Conservation (phyloP, 2,113 vertebrate species). For the Columba livia region DNA sequence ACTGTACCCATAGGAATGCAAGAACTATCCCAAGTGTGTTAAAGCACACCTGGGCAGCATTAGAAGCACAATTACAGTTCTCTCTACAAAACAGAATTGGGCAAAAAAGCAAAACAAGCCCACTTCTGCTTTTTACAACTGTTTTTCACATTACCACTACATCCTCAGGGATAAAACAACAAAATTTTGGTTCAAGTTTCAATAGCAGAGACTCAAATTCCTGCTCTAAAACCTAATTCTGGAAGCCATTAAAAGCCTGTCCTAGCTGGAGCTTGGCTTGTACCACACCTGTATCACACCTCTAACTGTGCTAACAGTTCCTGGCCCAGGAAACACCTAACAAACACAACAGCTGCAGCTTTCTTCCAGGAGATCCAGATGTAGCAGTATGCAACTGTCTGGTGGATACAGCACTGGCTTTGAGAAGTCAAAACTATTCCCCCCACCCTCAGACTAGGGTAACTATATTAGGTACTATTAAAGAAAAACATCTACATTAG, state of each 20-base stretch:
- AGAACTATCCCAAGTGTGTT: accelerated
- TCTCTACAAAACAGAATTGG: neutral
- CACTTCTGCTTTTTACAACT: neutral
- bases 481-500: neutral
- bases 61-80: neutral
- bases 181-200: neutral
- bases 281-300: accelerated
- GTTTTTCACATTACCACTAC: neutral
- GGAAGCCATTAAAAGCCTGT: neutral
- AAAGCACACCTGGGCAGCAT: accelerated
- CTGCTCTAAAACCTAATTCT: neutral
- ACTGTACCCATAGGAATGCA: neutral
- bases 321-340: neutral
- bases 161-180: neutral
- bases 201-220: neutral
- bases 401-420: neutral
- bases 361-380: neutral
- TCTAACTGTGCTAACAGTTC: too few relatives aligned
- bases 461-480: neutral
- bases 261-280: neutral
- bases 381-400: neutral
- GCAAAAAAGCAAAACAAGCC: neutral
- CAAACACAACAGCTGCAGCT: neutral
- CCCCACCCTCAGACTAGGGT: neutral
- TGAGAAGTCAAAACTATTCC: neutral